These are phyloP conservation scores for Oreochromis aureus DNA, from an alignment of 2,113 vertebrate species.

Conservation along the genomic window DNA sequence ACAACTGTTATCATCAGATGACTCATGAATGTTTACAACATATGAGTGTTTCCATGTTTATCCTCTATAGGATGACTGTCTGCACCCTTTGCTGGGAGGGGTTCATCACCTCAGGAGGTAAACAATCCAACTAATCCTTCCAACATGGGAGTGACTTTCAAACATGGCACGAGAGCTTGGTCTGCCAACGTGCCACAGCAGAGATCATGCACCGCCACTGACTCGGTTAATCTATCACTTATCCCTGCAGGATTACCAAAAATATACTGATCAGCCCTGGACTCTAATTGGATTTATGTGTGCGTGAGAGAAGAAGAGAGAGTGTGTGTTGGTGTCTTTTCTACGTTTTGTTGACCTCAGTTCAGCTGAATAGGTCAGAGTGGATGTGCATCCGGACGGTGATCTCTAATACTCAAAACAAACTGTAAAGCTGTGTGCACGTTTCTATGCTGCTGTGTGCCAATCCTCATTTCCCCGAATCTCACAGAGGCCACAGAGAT, in stretches of 20 bases:
- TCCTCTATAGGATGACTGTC: neutral
- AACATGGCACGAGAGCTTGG: neutral
- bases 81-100: neutral
- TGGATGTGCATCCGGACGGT: neutral
- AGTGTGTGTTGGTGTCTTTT: neutral
- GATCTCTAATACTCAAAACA: neutral
- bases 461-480: neutral
- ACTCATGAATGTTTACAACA: neutral
- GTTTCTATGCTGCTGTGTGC: neutral
- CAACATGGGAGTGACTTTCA: neutral
- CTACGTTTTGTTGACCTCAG: neutral
- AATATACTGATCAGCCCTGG: constrained; percentile 55
- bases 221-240: constrained; percentile 50
- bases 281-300: constrained; percentile 60
- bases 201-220: constrained; percentile 24
- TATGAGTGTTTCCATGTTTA: neutral
- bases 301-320: neutral
- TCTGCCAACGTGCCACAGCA: constrained; percentile 20
- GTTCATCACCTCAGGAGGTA: neutral
- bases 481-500: neutral
- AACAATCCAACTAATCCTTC: neutral
- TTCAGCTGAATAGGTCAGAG: neutral
- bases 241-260: constrained; percentile 63
- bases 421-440: neutral
- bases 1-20: neutral